Conservation (phyloP, 1,140 invertebrate species). For the Hesperophylax magnus region DNA sequence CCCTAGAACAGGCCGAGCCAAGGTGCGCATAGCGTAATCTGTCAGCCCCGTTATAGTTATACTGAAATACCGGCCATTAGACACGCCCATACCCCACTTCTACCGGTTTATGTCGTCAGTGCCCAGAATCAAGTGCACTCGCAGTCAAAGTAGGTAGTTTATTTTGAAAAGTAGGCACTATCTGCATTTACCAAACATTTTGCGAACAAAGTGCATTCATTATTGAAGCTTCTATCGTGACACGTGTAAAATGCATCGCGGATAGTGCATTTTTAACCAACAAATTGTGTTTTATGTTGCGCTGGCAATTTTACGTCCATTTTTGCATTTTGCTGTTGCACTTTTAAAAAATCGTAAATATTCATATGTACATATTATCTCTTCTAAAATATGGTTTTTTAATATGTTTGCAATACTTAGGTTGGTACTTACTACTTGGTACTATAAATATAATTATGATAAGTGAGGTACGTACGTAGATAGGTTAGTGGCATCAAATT, state of each 20-base stretch:
- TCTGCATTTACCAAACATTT: neutral
- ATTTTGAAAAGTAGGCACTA: neutral
- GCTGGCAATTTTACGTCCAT: neutral
- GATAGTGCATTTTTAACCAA: neutral
- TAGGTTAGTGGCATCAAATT: no score
- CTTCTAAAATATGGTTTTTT: no score
- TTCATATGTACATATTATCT: no score
- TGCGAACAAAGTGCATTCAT: neutral
- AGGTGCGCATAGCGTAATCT: no score
- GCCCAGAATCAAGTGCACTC: neutral
- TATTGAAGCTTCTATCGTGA: slow-evolving; percentile 12
- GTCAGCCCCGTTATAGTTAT: no score
- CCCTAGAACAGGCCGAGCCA: no score
- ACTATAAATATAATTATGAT: no score
- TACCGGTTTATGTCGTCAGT: no score
- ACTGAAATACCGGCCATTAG: neutral
- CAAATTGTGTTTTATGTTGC: neutral
- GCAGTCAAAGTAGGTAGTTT: neutral
- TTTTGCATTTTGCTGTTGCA: slow-evolving; percentile 74
- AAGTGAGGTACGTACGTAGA: no score
- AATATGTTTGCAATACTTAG: no score
- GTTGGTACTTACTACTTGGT: no score
- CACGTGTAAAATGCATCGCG: neutral
- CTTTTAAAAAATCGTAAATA: slow-evolving; percentile 63
- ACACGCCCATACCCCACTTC: neutral